These are phyloP conservation scores for Eumeta japonica DNA, from an alignment of 1,140 invertebrate species.

Conservation along the genomic window DNA sequence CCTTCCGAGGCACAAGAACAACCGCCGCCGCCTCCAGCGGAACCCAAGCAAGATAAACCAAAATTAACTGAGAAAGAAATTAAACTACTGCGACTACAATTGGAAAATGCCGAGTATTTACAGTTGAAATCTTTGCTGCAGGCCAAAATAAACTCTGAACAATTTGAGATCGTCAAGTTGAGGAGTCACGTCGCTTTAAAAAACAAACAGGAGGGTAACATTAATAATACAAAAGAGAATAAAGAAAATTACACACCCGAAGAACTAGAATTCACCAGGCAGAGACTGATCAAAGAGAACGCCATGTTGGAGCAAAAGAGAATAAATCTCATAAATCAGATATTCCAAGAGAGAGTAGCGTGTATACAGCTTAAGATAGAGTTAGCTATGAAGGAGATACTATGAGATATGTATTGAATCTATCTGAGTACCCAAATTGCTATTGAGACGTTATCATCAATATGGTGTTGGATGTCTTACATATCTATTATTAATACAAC, in stretches of 20 bases:
- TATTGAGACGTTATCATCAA: constrained; percentile 7
- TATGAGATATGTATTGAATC: constrained; percentile 16
- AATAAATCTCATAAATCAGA: constrained; percentile 61
- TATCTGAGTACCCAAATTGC: constrained; percentile 6
- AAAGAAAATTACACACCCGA: constrained; percentile 52
- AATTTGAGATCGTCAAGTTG: constrained; percentile 66
- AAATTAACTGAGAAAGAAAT: constrained; percentile 58
- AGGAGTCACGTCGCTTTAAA: constrained; percentile 56
- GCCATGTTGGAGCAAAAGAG: constrained; percentile 67
- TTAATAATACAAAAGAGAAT: constrained; percentile 44
- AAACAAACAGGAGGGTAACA: constrained; percentile 52
- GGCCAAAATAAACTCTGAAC: constrained; percentile 65
- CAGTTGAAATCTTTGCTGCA: constrained; percentile 65
- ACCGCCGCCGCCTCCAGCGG: constrained; percentile 11
- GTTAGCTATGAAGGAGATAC: constrained; percentile 61
- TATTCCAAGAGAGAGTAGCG: constrained; percentile 66
- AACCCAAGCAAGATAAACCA: constrained; percentile 45
- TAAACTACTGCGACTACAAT: constrained; percentile 60
- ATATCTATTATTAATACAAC: no score
- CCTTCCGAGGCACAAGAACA: constrained; percentile 17
- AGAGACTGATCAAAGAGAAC: constrained; percentile 64
- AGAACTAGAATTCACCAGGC: constrained; percentile 44
- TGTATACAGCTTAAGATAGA: constrained; percentile 68
- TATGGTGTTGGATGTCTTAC: constrained; percentile 5
- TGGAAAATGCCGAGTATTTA: constrained; percentile 68